phyloP scores from a whole-genome alignment of 2,113 vertebrate genomes.

The Turdus rufiventris region DNA sequence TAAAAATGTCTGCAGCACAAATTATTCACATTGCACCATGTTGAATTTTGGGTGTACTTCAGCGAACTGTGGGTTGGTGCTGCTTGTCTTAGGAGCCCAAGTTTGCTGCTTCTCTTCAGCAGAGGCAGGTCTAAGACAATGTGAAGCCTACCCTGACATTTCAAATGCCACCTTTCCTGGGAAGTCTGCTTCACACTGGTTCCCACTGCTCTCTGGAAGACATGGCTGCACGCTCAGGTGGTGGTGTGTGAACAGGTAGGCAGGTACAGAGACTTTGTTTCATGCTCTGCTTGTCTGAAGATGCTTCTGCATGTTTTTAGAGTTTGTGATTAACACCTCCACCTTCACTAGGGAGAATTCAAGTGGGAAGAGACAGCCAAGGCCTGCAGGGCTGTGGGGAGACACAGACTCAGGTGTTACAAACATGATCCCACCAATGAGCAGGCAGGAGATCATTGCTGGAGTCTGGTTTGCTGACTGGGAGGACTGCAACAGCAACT shows the following conservation, averaged over 20 bases:
- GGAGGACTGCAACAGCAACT: background rate
- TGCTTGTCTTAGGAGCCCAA: background rate
- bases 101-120: background rate
- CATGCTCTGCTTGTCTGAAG: background rate
- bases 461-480: background rate
- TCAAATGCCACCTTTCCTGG: background rate
- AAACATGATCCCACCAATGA: background rate
- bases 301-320: background rate
- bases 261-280: background rate
- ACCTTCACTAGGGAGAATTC: background rate
- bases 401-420: background rate
- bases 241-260: background rate
- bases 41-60: background rate
- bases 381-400: background rate
- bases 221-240: accelerated
- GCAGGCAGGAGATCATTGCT: background rate
- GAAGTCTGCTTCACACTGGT: background rate
- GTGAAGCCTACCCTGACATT: background rate
- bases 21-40: accelerated
- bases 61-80: background rate
- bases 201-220: background rate
- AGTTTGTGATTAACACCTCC: background rate
- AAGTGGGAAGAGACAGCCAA: background rate
- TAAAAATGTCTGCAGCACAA: background rate
- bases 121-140: background rate